Evolutionary conservation across 2,888 invertebrate species (phyloP).

Genomic region (Zonitis immaculata): DNA sequence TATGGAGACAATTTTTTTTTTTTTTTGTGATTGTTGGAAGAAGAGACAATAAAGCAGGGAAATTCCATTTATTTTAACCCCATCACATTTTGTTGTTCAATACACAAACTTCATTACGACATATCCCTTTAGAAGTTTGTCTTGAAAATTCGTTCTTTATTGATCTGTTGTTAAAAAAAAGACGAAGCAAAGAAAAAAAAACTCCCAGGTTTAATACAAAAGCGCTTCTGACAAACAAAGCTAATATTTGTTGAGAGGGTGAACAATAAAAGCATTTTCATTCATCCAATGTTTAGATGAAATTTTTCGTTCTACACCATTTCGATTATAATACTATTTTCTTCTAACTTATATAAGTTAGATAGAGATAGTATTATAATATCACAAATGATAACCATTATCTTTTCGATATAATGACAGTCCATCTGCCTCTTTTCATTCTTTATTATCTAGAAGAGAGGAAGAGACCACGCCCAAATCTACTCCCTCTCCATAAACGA

Average conservation of each 20-base stretch:
- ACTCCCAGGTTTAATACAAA: slow-evolving; percentile 11
- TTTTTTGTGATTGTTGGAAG: too few species aligned
- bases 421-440: slow-evolving; percentile 35
- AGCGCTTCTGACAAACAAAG: slow-evolving; percentile 42
- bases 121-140: slow-evolving; percentile 13
- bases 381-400: slow-evolving; percentile 9
- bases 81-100: slow-evolving; percentile 2
- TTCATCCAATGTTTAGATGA: slow-evolving; percentile 27
- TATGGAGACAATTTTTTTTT: not conserved
- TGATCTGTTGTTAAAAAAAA: slow-evolving; percentile 39
- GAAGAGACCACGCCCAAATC: slow-evolving; percentile 27
- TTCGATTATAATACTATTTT: not conserved
- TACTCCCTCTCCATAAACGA: slow-evolving; percentile 20
- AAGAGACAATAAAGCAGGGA: not conserved
- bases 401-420: slow-evolving; percentile 23
- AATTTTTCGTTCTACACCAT: not conserved
- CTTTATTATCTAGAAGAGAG: not conserved
- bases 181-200: not conserved
- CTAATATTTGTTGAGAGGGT: slow-evolving; percentile 47
- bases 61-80: not conserved
- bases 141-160: slow-evolving; percentile 23
- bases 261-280: slow-evolving; percentile 46
- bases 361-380: slow-evolving; percentile 11
- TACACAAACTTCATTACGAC: slow-evolving; percentile 37
- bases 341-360: slow-evolving; percentile 5